phyloP scores from a whole-genome alignment of 2,797 vertebrate species.

The Falco concolor region DNA sequence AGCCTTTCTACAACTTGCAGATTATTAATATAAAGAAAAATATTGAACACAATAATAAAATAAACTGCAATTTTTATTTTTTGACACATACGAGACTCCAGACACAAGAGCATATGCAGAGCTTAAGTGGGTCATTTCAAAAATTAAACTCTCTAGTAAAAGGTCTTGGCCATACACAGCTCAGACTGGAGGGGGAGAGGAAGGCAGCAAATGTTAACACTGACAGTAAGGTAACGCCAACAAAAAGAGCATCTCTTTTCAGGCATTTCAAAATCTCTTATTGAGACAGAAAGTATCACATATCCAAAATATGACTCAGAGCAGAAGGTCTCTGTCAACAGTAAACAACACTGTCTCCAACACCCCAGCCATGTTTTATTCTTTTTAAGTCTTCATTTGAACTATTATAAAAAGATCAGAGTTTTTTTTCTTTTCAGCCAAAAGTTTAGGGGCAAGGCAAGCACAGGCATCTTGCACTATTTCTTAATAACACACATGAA shows the following conservation, averaged over 20 bases:
- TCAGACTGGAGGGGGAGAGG: accelerated
- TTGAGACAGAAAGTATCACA: background rate
- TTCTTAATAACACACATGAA: background rate
- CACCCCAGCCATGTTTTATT: background rate
- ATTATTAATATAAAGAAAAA: background rate
- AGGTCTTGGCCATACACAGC: background rate
- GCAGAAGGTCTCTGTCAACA: background rate
- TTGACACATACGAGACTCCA: background rate
- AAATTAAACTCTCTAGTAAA: background rate
- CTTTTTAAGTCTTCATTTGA: background rate
- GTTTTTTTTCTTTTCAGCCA: background rate
- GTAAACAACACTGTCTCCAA: background rate
- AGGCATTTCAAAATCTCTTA: background rate
- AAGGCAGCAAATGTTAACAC: background rate
- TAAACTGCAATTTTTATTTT: background rate
- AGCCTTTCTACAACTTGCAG: background rate
- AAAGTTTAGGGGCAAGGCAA: background rate
- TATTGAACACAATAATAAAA: background rate
- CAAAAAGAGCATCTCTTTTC: background rate
- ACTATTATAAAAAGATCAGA: background rate
- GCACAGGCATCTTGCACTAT: background rate
- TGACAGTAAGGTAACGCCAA: background rate
- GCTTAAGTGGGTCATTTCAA: background rate
- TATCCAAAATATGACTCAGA: background rate
- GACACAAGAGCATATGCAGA: background rate